A percentile compares a stretch with the other conserved stretches of the same genome.
phyloP scores from a whole-genome alignment of 64 coral and sea anemone species.

The Cladopsammia gracilis region DNA sequence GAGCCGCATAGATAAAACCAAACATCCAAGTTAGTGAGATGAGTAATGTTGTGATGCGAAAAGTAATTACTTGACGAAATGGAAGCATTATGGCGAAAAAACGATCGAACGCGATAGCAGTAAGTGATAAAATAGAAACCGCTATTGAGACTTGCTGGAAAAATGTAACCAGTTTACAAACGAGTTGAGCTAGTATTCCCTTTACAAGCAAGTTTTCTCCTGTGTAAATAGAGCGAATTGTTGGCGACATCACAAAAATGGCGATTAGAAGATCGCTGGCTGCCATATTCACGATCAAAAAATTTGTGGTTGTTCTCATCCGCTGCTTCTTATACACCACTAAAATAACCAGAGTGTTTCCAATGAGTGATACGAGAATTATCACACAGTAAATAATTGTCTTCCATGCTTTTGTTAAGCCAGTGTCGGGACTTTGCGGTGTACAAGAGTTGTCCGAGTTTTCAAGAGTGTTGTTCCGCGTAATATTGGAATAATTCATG shows the following conservation, averaged over 20 bases:
- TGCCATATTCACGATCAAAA: constrained; percentile 70
- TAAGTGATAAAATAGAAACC: constrained; percentile 79
- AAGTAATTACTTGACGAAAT: constrained; percentile 46
- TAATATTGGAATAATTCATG: constrained; percentile 49
- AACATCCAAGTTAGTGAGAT: constrained; percentile 39
- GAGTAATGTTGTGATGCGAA: constrained; percentile 16
- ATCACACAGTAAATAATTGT: constrained; percentile 49
- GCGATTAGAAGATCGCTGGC: constrained; percentile 61
- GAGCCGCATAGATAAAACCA: constrained; percentile 5
- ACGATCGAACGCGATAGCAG: constrained; percentile 76
- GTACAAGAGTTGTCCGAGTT: not conserved
- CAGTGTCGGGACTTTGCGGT: not conserved
- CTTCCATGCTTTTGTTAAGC: constrained; percentile 31
- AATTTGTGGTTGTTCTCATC: constrained; percentile 69
- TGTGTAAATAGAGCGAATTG: constrained; percentile 24
- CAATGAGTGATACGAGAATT: constrained; percentile 46
- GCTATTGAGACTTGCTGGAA: constrained; percentile 58
- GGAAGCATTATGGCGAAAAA: constrained; percentile 75
- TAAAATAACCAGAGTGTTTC: constrained; percentile 58
- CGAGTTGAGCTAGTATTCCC: constrained; percentile 12
- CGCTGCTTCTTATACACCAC: constrained; percentile 45
- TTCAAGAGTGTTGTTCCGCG: not conserved
- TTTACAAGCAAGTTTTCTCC: not conserved
- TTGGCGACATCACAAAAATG: constrained; percentile 18
- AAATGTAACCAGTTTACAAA: constrained; percentile 75